Evolutionary conservation across 2,888 invertebrate genomes (phyloP).

Genomic region (Chrysina gloriosa): DNA sequence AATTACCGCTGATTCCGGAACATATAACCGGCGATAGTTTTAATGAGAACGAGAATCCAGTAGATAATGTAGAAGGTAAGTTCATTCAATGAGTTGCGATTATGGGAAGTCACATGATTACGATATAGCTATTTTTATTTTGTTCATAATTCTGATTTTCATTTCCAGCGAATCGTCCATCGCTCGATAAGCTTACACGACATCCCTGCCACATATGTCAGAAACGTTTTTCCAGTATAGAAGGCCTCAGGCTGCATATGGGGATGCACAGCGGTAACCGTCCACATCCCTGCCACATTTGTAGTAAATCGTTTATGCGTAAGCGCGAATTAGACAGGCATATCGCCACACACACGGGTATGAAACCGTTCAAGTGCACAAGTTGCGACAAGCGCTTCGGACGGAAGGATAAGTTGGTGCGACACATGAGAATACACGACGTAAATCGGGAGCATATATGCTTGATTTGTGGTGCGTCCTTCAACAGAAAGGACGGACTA

Average conservation of each 20-base stretch:
- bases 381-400: constrained; percentile 76
- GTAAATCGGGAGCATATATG: constrained; percentile 67
- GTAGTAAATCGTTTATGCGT: constrained; percentile 75
- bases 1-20: constrained; percentile 55
- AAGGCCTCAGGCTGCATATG: constrained; percentile 63
- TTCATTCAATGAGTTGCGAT: no score
- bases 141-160: background rate
- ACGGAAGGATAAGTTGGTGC: constrained; percentile 75
- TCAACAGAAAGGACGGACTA: constrained; percentile 70
- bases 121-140: background rate
- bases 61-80: constrained; percentile 26
- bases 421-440: constrained; percentile 77
- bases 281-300: constrained; percentile 73
- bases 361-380: constrained; percentile 76
- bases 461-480: constrained; percentile 72
- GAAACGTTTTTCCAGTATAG: constrained; percentile 56
- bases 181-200: constrained; percentile 47
- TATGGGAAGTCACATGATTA: no score
- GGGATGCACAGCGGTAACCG: constrained; percentile 68
- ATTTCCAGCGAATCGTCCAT: constrained; percentile 40
- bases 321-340: constrained; percentile 79
- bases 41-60: constrained; percentile 27
- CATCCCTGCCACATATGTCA: constrained; percentile 57
- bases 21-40: constrained; percentile 59
- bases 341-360: constrained; percentile 74